Percentiles rank a stretch among this genome's conserved stretches.
phyloP scores from a whole-genome alignment of 1,140 invertebrate genomes.

The Cydia strobilella region DNA sequence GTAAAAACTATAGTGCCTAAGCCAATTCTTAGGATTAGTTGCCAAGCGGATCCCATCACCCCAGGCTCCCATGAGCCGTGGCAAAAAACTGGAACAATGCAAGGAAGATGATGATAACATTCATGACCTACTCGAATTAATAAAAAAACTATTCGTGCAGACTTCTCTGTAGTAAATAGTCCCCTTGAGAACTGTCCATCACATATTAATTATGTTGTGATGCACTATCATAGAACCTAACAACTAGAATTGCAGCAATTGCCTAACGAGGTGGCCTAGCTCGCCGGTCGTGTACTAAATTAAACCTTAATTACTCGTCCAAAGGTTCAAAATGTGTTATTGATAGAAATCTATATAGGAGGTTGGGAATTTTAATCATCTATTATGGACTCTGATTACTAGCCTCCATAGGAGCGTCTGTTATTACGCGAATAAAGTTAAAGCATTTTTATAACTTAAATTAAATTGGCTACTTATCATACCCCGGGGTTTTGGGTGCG shows the following conservation, averaged over 20 bases:
- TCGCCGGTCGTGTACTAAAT: neutral
- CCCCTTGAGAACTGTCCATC: slow-evolving; percentile 27
- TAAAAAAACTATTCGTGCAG: neutral
- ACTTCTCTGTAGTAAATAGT: neutral
- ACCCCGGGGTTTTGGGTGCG: too few species aligned
- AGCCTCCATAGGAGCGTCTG: neutral
- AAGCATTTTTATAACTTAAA: too few species aligned
- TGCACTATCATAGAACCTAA: slow-evolving; percentile 27
- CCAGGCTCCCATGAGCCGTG: too few species aligned
- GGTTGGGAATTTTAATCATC: slow-evolving; percentile 9
- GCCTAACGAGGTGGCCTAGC: slow-evolving; percentile 19
- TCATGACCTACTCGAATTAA: neutral
- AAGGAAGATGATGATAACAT: neutral
- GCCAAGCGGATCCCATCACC: too few species aligned
- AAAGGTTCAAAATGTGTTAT: neutral
- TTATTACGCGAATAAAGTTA: too few species aligned
- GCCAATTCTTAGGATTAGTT: too few species aligned
- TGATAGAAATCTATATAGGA: neutral
- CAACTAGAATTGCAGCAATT: slow-evolving; percentile 31
- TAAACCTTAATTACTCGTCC: slow-evolving; percentile 3
- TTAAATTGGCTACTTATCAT: too few species aligned
- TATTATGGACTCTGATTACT: slow-evolving; percentile 21
- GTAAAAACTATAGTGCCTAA: too few species aligned
- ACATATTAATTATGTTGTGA: slow-evolving; percentile 23
- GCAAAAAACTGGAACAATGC: too few species aligned